Base-by-base conservation (phyloP, 2,113 vertebrate species). In the Embiotoca jacksoni region DNA sequence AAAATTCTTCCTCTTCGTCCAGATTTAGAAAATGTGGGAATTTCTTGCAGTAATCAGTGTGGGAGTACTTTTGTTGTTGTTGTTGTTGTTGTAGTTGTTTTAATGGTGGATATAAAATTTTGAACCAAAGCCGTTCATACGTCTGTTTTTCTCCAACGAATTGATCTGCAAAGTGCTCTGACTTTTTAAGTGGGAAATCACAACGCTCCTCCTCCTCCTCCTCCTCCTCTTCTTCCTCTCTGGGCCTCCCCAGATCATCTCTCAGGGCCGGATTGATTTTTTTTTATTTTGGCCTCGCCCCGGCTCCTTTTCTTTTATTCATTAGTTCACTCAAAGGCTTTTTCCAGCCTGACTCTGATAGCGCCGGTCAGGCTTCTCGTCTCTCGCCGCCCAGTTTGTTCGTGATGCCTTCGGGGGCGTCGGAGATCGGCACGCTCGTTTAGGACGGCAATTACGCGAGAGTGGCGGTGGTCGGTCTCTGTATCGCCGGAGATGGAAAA, bases 261-360 rank as follows among this genome's bases (percentile, higher is more conserved):
- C 41, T 70, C 58, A 53, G 1, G 30, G 57, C 33, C 3, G 2
- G 72, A 91, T 88, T 46, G 82, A 85, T 91, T 89, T 76, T 30
- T 50, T 83, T 41, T 63, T 13, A 75, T 72, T 65, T 81, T 70
- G 3, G 74, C 65, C 36, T 14, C 8, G 15, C 16, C 37, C 23
- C 9, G 0, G 16, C 59, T 55, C 49, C 72, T 85, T 75, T 89
- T 86, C 86, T 91, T 88, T 89, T 85, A 90, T 91, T 86, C 85
- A 91, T 89, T 55, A 78, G 47, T 53, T 82, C 74, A 68, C 83
- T 88, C 41, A 32, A 23, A 63, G 75, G 80, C 84, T 75, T 70
- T 81, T 78, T 62, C 75, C 54, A 65, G 69, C 9, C 59, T 79
- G 84, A 90, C 75, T 83, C 81, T 91, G 88, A 93, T 91, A 16